Percentiles rank a stretch among this genome's conserved stretches.
Evolutionary conservation across 2,888 invertebrate genomes (phyloP).

Genomic region (Caenorhabditis becei): DNA sequence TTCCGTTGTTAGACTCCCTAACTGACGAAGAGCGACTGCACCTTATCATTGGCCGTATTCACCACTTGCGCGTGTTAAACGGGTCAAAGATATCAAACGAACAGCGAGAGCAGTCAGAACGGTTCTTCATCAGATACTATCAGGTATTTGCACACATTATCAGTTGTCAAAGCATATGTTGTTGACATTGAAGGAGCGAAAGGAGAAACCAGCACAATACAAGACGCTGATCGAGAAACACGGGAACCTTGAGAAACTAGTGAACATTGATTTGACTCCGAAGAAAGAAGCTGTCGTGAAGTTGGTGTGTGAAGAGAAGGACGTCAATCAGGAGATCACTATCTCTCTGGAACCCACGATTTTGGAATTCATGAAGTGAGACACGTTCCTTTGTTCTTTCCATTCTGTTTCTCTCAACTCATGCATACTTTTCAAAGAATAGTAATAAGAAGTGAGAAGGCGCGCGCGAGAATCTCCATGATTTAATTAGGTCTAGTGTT

Average conservation of each 20-base stretch:
- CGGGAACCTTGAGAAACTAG: conserved; percentile 71
- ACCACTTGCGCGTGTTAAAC: conserved; percentile 81
- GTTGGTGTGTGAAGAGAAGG: conserved; percentile 70
- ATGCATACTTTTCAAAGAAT: conserved; percentile 18
- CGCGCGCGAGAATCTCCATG: conserved; percentile 19
- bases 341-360: conserved; percentile 81
- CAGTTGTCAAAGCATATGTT: conserved; percentile 4
- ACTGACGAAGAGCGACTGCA: conserved; percentile 72
- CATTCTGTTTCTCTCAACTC: background rate
- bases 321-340: conserved; percentile 60
- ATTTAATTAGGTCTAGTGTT: conserved; percentile 54
- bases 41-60: conserved; percentile 72
- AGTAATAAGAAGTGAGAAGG: conserved; percentile 34
- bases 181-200: conserved; percentile 62
- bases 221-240: conserved; percentile 70
- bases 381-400: conserved; percentile 12
- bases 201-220: conserved; percentile 70
- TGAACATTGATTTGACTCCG: conserved; percentile 80
- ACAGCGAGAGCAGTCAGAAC: conserved; percentile 82
- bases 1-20: conserved; percentile 84
- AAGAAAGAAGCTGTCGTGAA: conserved; percentile 66
- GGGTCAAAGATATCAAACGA: conserved; percentile 81
- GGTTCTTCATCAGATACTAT: conserved; percentile 82
- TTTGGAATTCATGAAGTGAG: conserved; percentile 81
- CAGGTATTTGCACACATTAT: conserved; percentile 60